phyloP scores from a whole-genome alignment of 2,113 vertebrate genomes.

The Rhegmatorhina hoffmannsi region DNA sequence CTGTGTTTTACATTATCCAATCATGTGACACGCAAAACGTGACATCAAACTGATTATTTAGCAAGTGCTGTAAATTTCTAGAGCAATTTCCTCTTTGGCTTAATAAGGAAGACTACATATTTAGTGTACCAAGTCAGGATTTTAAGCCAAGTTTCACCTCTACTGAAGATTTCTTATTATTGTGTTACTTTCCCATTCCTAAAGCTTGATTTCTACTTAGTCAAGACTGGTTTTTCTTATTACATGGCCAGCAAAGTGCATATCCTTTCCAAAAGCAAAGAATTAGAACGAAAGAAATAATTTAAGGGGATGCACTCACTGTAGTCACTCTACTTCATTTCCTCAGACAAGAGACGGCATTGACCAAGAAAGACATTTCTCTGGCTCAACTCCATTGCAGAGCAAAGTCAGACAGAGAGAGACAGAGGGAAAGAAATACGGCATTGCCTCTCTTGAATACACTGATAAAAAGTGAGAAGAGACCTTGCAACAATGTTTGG shows the following conservation, averaged over 20 bases:
- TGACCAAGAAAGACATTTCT: conserved; percentile 8
- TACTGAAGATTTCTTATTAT: neutral
- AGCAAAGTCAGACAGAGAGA: conserved; percentile 20
- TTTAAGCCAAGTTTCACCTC: neutral
- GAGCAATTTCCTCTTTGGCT: neutral
- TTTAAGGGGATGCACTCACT: conserved; percentile 24
- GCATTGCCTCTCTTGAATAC: neutral
- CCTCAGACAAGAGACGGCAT: conserved; percentile 46
- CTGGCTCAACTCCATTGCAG: conserved; percentile 24
- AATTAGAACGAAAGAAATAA: conserved; percentile 36
- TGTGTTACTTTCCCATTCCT: neutral
- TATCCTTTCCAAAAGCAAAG: conserved; percentile 2
- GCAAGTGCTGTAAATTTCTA: neutral
- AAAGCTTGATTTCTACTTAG: neutral
- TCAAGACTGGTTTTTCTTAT: neutral
- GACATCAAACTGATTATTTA: neutral
- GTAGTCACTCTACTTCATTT: conserved; percentile 7
- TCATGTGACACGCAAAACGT: neutral
- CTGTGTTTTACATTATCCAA: neutral
- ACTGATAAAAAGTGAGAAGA: neutral
- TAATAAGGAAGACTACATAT: neutral
- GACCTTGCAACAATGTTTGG: neutral
- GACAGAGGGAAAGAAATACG: neutral
- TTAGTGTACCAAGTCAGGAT: neutral
- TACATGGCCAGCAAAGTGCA: neutral